These are phyloP conservation scores for Dendropsophus ebraccatus DNA, from an alignment of 2,113 vertebrate genomes.

Conservation along the genomic window DNA sequence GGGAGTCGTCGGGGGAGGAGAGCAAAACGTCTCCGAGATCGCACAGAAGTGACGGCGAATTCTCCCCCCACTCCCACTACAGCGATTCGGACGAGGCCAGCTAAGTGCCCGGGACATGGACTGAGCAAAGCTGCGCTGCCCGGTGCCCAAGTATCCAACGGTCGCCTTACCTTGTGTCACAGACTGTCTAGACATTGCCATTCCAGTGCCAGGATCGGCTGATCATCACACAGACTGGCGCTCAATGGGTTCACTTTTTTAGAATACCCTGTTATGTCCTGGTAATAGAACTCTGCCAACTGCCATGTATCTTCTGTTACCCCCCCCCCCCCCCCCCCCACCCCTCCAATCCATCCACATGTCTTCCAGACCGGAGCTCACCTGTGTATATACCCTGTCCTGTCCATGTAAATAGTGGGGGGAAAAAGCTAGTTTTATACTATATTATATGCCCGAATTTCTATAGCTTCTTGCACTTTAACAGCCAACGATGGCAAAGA, in stretches of 20 bases:
- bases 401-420: constrained; percentile 75
- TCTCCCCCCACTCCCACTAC: constrained; percentile 93
- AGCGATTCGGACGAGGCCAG: constrained; percentile 95
- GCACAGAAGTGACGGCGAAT: constrained; percentile 94
- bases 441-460: constrained; percentile 36
- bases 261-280: not conserved
- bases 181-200: constrained; percentile 26
- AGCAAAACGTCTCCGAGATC: constrained; percentile 87
- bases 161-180: not conserved
- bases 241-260: constrained; percentile 6
- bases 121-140: not conserved
- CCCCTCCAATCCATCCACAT: constrained; percentile 8
- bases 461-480: constrained; percentile 83
- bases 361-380: constrained; percentile 57
- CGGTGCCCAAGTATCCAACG: constrained; percentile 15
- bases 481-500: constrained; percentile 62
- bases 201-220: constrained; percentile 41
- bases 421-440: constrained; percentile 58
- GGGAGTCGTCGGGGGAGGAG: constrained; percentile 68
- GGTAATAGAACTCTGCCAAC: constrained; percentile 64
- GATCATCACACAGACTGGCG: constrained; percentile 60
- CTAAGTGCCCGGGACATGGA: constrained; percentile 61
- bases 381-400: constrained; percentile 65
- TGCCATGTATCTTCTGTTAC: constrained; percentile 48
- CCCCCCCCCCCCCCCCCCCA: not conserved